Evolutionary conservation across 2,797 vertebrate species (phyloP), one percentile per base, ranked within the genome.

Genomic region (Sebastes itinus): DNA sequence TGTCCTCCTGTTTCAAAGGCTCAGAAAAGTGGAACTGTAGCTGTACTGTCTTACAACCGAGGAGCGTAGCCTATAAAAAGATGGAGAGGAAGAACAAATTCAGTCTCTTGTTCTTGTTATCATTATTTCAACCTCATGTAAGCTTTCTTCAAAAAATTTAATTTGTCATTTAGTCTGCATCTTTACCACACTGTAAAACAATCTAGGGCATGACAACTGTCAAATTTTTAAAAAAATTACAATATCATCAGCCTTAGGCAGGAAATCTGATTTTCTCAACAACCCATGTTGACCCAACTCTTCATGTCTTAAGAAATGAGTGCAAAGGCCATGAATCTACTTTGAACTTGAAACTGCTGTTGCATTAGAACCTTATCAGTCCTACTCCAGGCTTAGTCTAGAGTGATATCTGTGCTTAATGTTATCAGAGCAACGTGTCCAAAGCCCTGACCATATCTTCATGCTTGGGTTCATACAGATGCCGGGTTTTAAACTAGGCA

Each of bases 391-490:
- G 52, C 67, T 81, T 59, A 61, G 66, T 75, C 76, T 85, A 16
- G 23, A 25, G 42, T 42, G 54, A 82, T 78, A 79, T 85, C 81
- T 75, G 52, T 56, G 65, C 42, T 66, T 62, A 11, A 32, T 58
- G 66, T 82, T 89, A 84, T 87, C 86, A 78, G 54, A 52, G 63
- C 63, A 74, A 25, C 38, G 49, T 42, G 60, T 77, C 67, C 84
- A 56, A 75, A 63, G 64, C 33, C 32, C 25, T 49, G 42, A 23
- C 6, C 20, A 0, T 61, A 69, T 68, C 74, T 76, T 5, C 22
- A 54, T 28, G 79, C 67, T 76, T 32, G 32, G 72, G 54, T 78
- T 87, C 63, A 65, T 12, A 38, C 60, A 79, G 77, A 84, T 60
- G 67, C 27, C 54, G 8, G 35, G n/a, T 14, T 78, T 84, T 38